These are phyloP conservation scores for Todiramphus chloris DNA, from an alignment of 2,113 vertebrate species.

Conservation along the genomic window DNA sequence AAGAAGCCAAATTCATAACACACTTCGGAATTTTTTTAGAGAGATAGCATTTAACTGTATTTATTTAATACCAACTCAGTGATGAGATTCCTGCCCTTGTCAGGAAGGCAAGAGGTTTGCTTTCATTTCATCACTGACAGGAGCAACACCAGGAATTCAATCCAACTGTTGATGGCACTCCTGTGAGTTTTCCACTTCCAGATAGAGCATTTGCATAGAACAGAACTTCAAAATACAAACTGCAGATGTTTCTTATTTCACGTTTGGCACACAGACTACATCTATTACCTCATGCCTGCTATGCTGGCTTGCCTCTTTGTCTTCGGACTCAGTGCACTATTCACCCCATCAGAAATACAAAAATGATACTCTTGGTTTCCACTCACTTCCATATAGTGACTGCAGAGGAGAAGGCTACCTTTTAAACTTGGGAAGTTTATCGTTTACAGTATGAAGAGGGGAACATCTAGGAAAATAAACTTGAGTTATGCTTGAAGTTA, in stretches of 20 bases:
- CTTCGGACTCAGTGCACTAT: slow-evolving; percentile 49
- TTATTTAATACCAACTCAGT: not conserved
- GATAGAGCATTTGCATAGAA: slow-evolving; percentile 36
- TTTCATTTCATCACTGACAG: not conserved
- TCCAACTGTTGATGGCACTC: not conserved
- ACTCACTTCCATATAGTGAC: not conserved
- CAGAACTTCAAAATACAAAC: slow-evolving; percentile 51
- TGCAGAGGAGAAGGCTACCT: not conserved
- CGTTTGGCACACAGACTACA: slow-evolving; percentile 30
- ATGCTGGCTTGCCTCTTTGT: slow-evolving; percentile 48
- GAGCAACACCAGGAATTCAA: not conserved
- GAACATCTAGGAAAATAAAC: not conserved
- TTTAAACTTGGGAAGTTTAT: not conserved
- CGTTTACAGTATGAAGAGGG: not conserved
- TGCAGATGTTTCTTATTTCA: slow-evolving; percentile 71
- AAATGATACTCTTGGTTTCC: not conserved
- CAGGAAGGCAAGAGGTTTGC: not conserved
- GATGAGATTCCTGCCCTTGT: not conserved
- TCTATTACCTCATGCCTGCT: slow-evolving; percentile 70
- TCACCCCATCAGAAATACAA: slow-evolving; percentile 35
- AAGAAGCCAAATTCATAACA: not conserved
- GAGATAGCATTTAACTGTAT: not conserved
- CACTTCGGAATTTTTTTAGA: not conserved
- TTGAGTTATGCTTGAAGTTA: not conserved
- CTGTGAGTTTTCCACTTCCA: not conserved